Percentiles rank a stretch among this genome's conserved stretches.
These are phyloP conservation scores for Acomys russatus DNA, from an alignment of 2,797 vertebrate species.

Conservation along the genomic window DNA sequence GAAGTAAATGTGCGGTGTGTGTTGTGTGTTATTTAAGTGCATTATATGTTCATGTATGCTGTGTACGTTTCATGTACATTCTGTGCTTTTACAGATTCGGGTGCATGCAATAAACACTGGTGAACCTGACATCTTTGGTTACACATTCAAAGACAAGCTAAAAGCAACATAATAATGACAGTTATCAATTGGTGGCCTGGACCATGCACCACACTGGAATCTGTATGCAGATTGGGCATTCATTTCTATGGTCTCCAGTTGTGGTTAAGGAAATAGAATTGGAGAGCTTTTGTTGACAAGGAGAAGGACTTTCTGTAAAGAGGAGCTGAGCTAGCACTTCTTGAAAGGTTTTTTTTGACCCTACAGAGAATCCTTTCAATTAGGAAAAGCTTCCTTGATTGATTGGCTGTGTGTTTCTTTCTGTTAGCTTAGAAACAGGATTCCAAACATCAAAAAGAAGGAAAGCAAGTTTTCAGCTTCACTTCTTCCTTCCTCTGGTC, in stretches of 20 bases:
- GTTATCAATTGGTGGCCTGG: rapidly evolving
- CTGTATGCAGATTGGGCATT: rapidly evolving
- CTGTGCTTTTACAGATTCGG: background rate
- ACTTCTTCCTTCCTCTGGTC: background rate
- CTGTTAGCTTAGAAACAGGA: background rate
- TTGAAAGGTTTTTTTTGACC: background rate
- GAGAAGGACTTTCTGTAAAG: too few species aligned
- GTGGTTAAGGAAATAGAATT: background rate
- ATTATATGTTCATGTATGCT: background rate
- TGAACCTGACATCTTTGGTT: background rate
- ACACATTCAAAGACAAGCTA: background rate
- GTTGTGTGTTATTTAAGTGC: background rate
- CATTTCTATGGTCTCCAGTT: rapidly evolving
- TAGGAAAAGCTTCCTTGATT: rapidly evolving
- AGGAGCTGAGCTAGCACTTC: rapidly evolving
- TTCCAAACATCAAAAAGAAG: background rate
- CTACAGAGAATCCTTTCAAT: background rate
- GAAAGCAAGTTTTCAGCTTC: background rate
- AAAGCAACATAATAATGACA: background rate
- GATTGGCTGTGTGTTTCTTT: too few species aligned
- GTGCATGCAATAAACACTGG: background rate
- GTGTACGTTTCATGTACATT: background rate
- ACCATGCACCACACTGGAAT: background rate
- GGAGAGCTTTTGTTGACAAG: too few species aligned
- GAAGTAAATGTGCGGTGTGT: background rate